Conservation (phyloP, 2,888 invertebrate species). For the Cryptocephalus moraei region DNA sequence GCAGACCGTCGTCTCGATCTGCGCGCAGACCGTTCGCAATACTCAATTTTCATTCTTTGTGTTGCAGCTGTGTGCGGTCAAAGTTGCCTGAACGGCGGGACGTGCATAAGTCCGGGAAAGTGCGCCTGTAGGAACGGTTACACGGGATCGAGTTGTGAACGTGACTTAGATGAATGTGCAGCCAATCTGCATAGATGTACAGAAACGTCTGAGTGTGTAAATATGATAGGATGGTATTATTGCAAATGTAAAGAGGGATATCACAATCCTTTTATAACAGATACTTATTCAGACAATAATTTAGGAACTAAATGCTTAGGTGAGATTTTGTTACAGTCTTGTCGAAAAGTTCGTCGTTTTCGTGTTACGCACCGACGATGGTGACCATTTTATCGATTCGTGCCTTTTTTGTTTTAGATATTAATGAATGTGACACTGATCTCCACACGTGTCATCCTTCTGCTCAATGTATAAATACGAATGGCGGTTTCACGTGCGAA, state of each 20-base stretch:
- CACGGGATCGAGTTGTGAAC: slow-evolving; percentile 72
- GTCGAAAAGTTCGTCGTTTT: too few relatives aligned
- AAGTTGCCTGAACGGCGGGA: slow-evolving; percentile 75
- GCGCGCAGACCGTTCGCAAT: too few relatives aligned
- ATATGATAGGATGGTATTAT: slow-evolving; percentile 84
- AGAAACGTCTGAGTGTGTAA: slow-evolving; percentile 68
- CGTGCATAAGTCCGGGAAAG: slow-evolving; percentile 63
- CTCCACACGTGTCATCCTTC: slow-evolving; percentile 70
- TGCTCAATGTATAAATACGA: slow-evolving; percentile 68
- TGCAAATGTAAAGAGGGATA: slow-evolving; percentile 78
- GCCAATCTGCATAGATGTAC: slow-evolving; percentile 62
- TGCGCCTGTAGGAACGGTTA: slow-evolving; percentile 77
- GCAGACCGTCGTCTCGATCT: too few relatives aligned
- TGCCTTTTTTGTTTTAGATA: slow-evolving; percentile 47
- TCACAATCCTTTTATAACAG: slow-evolving; percentile 38
- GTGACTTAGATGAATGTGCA: slow-evolving; percentile 78
- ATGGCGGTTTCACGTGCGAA: slow-evolving; percentile 69
- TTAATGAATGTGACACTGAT: slow-evolving; percentile 71
- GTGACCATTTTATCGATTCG: neutral
- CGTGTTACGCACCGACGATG: neutral
- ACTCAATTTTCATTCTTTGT: slow-evolving; percentile 4
- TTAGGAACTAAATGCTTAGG: slow-evolving; percentile 55
- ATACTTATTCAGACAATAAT: slow-evolving; percentile 41
- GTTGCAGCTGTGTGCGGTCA: slow-evolving; percentile 68
- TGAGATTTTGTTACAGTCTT: slow-evolving; percentile 26